Percentiles rank a stretch among this genome's conserved stretches.
phyloP scores from a whole-genome alignment of 1,140 invertebrate genomes.

The Bicyclus anynana region DNA sequence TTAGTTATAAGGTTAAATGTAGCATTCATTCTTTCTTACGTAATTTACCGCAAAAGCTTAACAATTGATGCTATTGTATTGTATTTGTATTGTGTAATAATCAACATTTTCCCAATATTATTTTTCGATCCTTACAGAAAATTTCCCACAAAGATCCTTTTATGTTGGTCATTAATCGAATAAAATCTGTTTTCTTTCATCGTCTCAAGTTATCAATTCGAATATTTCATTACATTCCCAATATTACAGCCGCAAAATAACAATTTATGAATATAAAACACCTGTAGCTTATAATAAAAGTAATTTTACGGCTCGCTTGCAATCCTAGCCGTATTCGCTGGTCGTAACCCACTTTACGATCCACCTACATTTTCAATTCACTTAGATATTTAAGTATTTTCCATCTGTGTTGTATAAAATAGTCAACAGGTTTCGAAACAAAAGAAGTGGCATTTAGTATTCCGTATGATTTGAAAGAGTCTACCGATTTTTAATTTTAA shows the following conservation, averaged over 20 bases:
- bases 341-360: slow-evolving; percentile 11
- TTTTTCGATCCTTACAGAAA: not conserved
- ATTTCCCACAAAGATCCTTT: slow-evolving; percentile 3
- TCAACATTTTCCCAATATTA: not conserved
- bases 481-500: too few relatives aligned
- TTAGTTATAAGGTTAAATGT: not conserved
- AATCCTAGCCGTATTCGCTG: not conserved
- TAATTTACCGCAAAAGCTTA: slow-evolving; percentile 3
- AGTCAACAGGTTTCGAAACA: too few relatives aligned
- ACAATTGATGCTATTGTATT: not conserved
- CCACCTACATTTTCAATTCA: slow-evolving; percentile 13
- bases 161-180: slow-evolving; percentile 9
- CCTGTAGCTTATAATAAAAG: slow-evolving; percentile 20
- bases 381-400: slow-evolving; percentile 8
- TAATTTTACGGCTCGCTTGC: slow-evolving; percentile 17
- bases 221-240: slow-evolving; percentile 4
- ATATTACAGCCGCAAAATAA: slow-evolving; percentile 10
- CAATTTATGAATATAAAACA: slow-evolving; percentile 16
- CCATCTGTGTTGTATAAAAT: not conserved
- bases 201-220: slow-evolving; percentile 7
- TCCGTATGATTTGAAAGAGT: too few relatives aligned
- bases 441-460: too few relatives aligned
- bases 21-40: not conserved
- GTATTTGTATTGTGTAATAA: not conserved
- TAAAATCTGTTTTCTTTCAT: slow-evolving; percentile 16